Base-by-base conservation (phyloP, 1,140 invertebrate genomes). In the Hyles euphorbiae region DNA sequence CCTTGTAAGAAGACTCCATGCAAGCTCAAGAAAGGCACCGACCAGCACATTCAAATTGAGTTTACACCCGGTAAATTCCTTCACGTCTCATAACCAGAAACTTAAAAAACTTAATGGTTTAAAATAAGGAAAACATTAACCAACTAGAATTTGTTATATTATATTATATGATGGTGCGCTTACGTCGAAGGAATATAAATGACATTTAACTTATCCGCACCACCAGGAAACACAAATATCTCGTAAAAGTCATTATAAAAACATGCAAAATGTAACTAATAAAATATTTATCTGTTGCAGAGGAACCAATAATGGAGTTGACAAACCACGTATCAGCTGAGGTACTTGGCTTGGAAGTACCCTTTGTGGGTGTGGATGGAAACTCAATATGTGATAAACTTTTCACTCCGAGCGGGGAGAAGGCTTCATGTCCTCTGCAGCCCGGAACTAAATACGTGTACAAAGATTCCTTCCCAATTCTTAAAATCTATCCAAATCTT, bases 281-380 rank as follows among this genome's bases (percentile, higher is more conserved):
- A 53, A 11, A 34, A 40, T 52, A 54, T 47, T 32, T 53, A 45
- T 46, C 12, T 36, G 62, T 81, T 81, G 9, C 77, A 88, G 84
- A 81, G 0, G 67, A 58, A 43, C 76, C 85, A 36, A 52, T 80
- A 3, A 10, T 55, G 0, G 63, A 65, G 0, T 32, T 87, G 2
- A 74, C 57, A 40, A 85, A 82, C 53, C 60, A 84, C 4, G 94
- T 95, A 2, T 76, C 76, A 59, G 94, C 93, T 0, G 80, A 89
- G 1, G 88, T 95, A 10, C 67, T 90, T 5, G 91, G 91, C 1
- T 72, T 95, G 3, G 83, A 91, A 0, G 72, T 96, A 55, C 94
- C 95, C 0, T 95, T 95, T 74, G 81, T 95, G 5, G 94, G 95
- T 34, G 93, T 95, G 1, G 94, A 95, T 67, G 93, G 92, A n/a